phyloP scores from a whole-genome alignment of 2,888 invertebrate genomes.

The Eilema caniola region DNA sequence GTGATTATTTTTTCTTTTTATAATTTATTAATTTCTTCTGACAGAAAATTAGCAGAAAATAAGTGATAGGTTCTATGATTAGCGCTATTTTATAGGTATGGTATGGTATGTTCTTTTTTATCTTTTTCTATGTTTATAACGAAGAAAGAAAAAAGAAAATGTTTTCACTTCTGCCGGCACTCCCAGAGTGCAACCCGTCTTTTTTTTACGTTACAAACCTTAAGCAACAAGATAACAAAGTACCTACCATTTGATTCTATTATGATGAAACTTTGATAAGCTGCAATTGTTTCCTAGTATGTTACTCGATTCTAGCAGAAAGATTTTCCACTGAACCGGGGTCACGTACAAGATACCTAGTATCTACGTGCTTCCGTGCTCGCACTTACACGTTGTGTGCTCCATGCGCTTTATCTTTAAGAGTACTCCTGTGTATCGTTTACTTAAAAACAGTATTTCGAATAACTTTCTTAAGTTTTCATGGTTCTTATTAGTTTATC shows the following conservation, averaged over 20 bases:
- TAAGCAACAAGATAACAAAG: background rate
- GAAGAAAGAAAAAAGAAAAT: too few species aligned
- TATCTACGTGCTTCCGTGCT: background rate
- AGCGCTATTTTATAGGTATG: too few species aligned
- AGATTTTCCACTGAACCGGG: background rate
- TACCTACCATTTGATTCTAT: background rate
- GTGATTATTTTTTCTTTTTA: too few species aligned
- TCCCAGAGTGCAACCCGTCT: too few species aligned
- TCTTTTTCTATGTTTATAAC: too few species aligned
- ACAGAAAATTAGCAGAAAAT: too few species aligned
- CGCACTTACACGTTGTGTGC: background rate
- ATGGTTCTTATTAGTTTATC: background rate
- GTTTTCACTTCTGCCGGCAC: too few species aligned
- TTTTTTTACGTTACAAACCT: too few species aligned
- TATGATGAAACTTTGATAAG: background rate
- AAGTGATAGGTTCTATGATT: too few species aligned
- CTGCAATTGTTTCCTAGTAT: background rate
- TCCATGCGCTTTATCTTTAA: background rate
- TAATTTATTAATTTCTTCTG: too few species aligned
- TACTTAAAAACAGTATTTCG: background rate
- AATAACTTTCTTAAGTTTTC: background rate
- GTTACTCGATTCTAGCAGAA: background rate
- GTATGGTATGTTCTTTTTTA: too few species aligned
- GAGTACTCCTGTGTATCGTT: background rate
- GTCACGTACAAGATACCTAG: slow-evolving; percentile 1